phyloP scores from a whole-genome alignment of 2,797 vertebrate species.

The Telmatherina bonti region DNA sequence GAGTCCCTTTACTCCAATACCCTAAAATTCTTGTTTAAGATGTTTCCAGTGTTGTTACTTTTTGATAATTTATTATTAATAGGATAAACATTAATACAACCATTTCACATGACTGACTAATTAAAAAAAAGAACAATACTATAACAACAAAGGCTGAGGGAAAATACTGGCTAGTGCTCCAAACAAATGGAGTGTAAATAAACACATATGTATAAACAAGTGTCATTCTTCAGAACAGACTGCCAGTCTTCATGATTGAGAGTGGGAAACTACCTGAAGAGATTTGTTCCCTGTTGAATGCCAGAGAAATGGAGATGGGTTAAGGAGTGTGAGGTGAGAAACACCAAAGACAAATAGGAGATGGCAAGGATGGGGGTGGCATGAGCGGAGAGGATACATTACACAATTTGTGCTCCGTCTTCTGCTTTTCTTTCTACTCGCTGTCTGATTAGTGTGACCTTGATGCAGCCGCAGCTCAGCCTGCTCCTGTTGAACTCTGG shows the following conservation, averaged over 20 bases:
- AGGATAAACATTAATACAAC: neutral
- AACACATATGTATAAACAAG: conserved; percentile 26
- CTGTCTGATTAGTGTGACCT: conserved; percentile 75
- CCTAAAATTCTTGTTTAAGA: neutral
- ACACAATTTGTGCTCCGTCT: conserved; percentile 65
- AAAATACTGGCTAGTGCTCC: neutral
- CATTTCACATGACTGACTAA: neutral
- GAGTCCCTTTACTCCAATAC: neutral
- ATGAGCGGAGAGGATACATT: conserved; percentile 53
- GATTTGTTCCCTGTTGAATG: conserved; percentile 34
- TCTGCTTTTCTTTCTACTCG: conserved; percentile 54
- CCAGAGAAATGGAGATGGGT: conserved; percentile 7
- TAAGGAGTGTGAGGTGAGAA: conserved; percentile 5
- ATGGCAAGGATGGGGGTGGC: conserved; percentile 51
- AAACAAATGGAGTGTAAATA: neutral
- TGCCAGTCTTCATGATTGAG: conserved; percentile 45
- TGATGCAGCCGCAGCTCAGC: conserved; percentile 61
- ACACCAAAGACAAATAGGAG: conserved; percentile 36
- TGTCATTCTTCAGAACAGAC: conserved; percentile 35
- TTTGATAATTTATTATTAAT: neutral
- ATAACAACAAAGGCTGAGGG: neutral
- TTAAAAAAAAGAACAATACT: neutral
- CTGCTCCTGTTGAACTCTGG: conserved; percentile 76
- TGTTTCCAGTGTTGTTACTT: neutral
- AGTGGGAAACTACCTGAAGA: conserved; percentile 18